Evolutionary conservation across 2,113 vertebrate genomes (phyloP), one percentile per base, ranked within the genome.

Genomic region (Passer montanus): DNA sequence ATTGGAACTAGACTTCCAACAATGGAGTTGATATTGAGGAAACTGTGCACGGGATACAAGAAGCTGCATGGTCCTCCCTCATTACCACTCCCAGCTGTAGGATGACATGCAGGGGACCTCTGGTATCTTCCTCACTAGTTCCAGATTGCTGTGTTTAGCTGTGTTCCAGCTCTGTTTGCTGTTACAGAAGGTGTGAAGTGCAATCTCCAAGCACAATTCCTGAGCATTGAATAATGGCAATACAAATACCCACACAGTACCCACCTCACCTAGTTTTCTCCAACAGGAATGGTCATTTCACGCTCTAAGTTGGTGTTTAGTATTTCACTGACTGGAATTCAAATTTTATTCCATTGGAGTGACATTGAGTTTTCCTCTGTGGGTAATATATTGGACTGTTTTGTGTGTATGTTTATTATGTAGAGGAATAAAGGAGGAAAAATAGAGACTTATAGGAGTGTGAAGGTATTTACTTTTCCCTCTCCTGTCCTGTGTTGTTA

Each of bases 141-240:
- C 35, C 0, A 2, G 12, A 4, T 72, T n/a, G 87, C 74, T 74
- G 56, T 6, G 1, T 81, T 66, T 18, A 59, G 31, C 80, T 67
- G 56, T 9, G 41, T 86, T 93, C 33, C 68, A 92, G 43, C 69
- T 67, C 33, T 62, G 7, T 47, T 78, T 72, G 62, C 27, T 13
- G 7, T 44, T 52, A 20, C 0, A 9, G 44, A 27, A 60, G 35
- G 15, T 16, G 24, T 8, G 26, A 62, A 80, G 35, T 37, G 10
- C 43, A 22, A 4, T 52, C 39, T 69, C 52, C 1, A 9, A 39
- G 39, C 4, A 2, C 26, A 53, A 28, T 44, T 41, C 49, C 47
- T 1, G 5, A 67, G 10, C 22, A 30, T 27, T 0, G 0, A 66
- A 89, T 75, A 67, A 24, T 12, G 24, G 31, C 22, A 84, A 11